Conservation (phyloP, 2,888 invertebrate genomes). For the Luffia ferchaultella region DNA sequence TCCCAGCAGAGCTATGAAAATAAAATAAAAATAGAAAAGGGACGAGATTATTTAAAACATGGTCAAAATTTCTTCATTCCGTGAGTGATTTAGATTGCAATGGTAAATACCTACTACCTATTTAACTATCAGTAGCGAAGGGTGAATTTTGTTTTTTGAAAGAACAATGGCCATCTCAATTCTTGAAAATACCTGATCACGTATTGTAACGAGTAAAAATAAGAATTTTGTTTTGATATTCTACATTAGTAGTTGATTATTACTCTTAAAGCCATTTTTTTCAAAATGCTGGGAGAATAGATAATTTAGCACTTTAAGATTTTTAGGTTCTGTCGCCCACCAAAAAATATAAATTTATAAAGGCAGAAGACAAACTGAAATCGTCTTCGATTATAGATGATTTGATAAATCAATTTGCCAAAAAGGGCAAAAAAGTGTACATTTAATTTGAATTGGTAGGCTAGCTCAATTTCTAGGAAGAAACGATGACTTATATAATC, state of each 20-base stretch:
- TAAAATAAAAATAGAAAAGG: neutral
- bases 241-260: neutral
- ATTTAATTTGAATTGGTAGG: neutral
- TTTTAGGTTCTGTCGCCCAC: slow-evolving; percentile 7
- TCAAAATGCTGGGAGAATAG: neutral
- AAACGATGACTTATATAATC: neutral
- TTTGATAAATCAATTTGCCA: neutral
- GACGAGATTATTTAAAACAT: slow-evolving; percentile 7
- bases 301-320: neutral
- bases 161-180: slow-evolving; percentile 7
- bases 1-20: neutral
- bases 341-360: slow-evolving; percentile 6
- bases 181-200: neutral
- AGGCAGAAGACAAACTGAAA: neutral
- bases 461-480: neutral
- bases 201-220: neutral
- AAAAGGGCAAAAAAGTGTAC: neutral
- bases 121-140: slow-evolving; percentile 6
- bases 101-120: neutral
- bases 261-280: neutral
- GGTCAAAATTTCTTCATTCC: neutral
- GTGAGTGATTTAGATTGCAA: neutral
- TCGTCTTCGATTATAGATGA: neutral
- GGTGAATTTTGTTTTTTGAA: slow-evolving; percentile 4
- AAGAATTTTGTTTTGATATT: neutral